phyloP scores from a whole-genome alignment of 2,113 vertebrate species.

The Lethenteron camtschaticum region DNA sequence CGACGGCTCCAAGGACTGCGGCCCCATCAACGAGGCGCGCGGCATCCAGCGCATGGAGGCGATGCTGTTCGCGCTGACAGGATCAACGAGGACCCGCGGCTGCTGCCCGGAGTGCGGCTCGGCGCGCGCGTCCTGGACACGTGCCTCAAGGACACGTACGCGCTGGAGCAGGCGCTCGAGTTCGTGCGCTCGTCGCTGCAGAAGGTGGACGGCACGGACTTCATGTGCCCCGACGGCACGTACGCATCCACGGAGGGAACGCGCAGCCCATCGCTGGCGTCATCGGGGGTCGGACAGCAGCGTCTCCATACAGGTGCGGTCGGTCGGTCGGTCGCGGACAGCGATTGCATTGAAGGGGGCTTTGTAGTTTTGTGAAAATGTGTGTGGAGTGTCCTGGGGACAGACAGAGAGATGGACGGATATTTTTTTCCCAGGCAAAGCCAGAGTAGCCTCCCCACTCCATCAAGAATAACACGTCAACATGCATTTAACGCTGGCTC shows the following conservation, averaged over 20 bases:
- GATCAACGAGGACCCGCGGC: slow-evolving; percentile 55
- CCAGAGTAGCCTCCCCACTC: no score
- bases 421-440: no score
- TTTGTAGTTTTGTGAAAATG: no score
- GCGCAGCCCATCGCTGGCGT: slow-evolving; percentile 76
- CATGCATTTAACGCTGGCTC: no score
- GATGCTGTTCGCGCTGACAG: slow-evolving; percentile 87
- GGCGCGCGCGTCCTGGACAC: slow-evolving; percentile 87
- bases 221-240: slow-evolving; percentile 82
- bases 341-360: fast-evolving
- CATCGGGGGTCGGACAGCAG: slow-evolving; percentile 90
- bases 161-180: slow-evolving; percentile 82
- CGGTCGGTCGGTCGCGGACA: no score
- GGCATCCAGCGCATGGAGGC: slow-evolving; percentile 95
- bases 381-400: no score
- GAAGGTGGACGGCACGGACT: slow-evolving; percentile 61
- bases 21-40: slow-evolving; percentile 68
- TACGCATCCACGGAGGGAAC: slow-evolving; percentile 63
- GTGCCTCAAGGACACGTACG: slow-evolving; percentile 90
- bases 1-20: slow-evolving; percentile 50
- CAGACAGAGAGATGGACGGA: no score
- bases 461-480: no score
- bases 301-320: slow-evolving; percentile 72
- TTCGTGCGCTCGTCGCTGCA: slow-evolving; percentile 82
- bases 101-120: slow-evolving; percentile 61